Evolutionary conservation across 2,888 invertebrate species (phyloP).

Genomic region (Tyria jacobaeae): DNA sequence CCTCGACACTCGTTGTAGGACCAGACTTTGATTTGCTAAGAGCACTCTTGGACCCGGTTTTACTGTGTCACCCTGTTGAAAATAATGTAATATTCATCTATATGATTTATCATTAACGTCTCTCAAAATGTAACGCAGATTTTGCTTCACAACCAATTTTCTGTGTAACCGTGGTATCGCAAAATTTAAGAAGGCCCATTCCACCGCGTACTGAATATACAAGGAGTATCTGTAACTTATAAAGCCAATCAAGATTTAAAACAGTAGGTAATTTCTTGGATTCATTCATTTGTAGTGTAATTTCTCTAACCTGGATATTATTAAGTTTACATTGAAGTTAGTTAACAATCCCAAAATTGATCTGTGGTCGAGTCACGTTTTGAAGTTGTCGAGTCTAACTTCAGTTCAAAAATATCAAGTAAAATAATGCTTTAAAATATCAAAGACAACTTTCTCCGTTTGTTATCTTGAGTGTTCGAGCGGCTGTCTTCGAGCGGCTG

Average conservation of each 20-base stretch:
- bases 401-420: background rate
- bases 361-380: background rate
- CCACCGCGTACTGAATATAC: too few relatives aligned
- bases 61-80: too few relatives aligned
- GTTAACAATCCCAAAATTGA: background rate
- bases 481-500: background rate
- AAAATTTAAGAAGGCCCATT: too few relatives aligned
- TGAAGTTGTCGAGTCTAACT: background rate
- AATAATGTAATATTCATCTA: too few relatives aligned
- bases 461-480: too few relatives aligned
- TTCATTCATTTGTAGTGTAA: background rate
- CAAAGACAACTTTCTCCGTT: background rate
- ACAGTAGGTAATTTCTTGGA: background rate
- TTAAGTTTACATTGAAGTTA: background rate
- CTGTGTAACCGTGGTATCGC: too few relatives aligned
- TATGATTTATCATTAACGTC: too few relatives aligned
- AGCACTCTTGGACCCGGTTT: too few relatives aligned
- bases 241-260: constrained; percentile 3
- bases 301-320: background rate
- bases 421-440: constrained; percentile 2
- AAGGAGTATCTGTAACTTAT: background rate
- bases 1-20: too few relatives aligned
- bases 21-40: too few relatives aligned
- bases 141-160: too few relatives aligned
- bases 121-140: too few relatives aligned